These are phyloP conservation scores for Cotesia glomerata DNA, from an alignment of 1,140 invertebrate genomes.

Conservation along the genomic window DNA sequence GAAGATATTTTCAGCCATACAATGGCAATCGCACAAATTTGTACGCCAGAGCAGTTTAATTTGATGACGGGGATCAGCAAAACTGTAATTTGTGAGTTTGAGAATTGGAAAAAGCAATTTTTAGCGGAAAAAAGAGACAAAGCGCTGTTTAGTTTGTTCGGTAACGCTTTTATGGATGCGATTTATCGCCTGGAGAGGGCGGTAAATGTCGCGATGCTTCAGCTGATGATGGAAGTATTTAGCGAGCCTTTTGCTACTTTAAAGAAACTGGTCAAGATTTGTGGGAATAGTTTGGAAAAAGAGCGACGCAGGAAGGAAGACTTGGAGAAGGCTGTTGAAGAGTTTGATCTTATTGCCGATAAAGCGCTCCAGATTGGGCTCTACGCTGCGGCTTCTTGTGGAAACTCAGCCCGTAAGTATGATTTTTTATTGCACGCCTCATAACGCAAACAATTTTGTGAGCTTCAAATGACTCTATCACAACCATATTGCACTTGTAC, in stretches of 20 bases:
- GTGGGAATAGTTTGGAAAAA: constrained; percentile 51
- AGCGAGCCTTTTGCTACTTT: constrained; percentile 53
- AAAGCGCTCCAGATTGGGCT: constrained; percentile 71
- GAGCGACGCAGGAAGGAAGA: constrained; percentile 49
- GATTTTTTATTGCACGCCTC: too few relatives aligned
- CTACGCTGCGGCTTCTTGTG: constrained; percentile 73
- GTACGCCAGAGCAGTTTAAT: constrained; percentile 57
- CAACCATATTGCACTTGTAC: too few relatives aligned
- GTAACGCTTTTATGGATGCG: constrained; percentile 54
- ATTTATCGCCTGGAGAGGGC: constrained; percentile 57
- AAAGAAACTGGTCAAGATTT: constrained; percentile 55
- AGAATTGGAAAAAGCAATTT: constrained; percentile 55
- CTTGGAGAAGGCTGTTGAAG: constrained; percentile 59
- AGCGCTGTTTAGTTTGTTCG: constrained; percentile 54
- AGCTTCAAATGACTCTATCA: too few relatives aligned
- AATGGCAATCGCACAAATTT: constrained; percentile 61
- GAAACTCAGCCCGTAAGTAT: constrained; percentile 65
- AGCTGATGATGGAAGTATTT: constrained; percentile 59
- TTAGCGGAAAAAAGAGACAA: constrained; percentile 45
- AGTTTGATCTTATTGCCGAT: constrained; percentile 72
- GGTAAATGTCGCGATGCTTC: constrained; percentile 58
- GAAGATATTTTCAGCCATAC: constrained; percentile 58
- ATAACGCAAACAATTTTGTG: too few relatives aligned
- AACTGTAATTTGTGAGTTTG: constrained; percentile 55
- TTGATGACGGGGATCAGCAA: constrained; percentile 56